Evolutionary conservation across 2,113 vertebrate genomes (phyloP).

Genomic region (Neotoma lepida): DNA sequence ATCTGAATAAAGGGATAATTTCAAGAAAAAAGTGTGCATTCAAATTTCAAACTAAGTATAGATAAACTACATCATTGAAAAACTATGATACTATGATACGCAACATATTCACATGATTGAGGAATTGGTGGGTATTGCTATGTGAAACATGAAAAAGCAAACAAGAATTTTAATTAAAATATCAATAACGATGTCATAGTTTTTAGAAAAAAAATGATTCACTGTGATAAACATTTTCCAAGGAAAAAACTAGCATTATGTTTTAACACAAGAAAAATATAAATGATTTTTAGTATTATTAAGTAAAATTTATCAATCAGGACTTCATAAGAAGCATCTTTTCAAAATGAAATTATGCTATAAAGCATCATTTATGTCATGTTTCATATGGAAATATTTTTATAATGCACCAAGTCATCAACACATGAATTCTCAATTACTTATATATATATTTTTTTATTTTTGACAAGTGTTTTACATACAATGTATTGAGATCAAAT

Average conservation of each 20-base stretch:
- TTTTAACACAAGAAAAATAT: background rate
- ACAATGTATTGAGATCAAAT: background rate
- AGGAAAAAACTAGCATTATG: background rate
- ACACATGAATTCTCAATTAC: too few relatives aligned
- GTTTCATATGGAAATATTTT: too few relatives aligned
- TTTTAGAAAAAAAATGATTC: background rate
- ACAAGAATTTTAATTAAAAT: slow-evolving; percentile 15
- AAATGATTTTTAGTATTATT: too few relatives aligned
- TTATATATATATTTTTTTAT: too few relatives aligned
- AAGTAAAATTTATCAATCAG: too few relatives aligned
- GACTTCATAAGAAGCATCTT: too few relatives aligned
- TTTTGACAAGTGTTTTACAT: too few relatives aligned
- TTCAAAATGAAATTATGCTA: too few relatives aligned
- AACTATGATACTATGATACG: background rate
- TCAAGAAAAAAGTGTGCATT: background rate
- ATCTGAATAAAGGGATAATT: background rate
- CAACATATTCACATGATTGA: background rate
- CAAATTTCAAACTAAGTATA: background rate
- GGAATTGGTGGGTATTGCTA: background rate
- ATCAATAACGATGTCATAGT: background rate
- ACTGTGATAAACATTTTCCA: background rate
- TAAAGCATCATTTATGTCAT: too few relatives aligned
- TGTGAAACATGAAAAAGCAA: background rate
- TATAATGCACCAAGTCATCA: too few relatives aligned
- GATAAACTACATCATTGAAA: background rate